Evolutionary conservation across 64 coral and sea anemone species (phyloP).

Genomic region (Porites lutea): DNA sequence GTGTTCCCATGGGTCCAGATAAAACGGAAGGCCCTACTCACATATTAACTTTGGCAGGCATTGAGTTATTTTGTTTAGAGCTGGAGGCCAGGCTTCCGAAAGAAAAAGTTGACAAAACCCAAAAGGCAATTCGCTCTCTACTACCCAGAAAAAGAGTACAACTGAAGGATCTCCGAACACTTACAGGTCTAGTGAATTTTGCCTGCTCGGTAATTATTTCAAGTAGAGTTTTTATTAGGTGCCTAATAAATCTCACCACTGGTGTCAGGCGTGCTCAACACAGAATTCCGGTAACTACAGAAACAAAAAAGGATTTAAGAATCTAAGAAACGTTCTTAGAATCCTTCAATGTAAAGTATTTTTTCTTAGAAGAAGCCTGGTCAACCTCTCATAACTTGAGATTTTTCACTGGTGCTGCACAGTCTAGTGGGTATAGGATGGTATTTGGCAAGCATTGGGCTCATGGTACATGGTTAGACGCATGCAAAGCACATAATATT

Average conservation of each 20-base stretch:
- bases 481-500: not conserved
- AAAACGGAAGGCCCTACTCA: constrained; percentile 18
- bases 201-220: not conserved
- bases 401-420: constrained; percentile 26
- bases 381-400: not conserved
- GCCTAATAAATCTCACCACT: constrained; percentile 2
- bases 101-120: constrained; percentile 13
- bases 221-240: not conserved
- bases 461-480: not conserved
- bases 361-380: constrained; percentile 28
- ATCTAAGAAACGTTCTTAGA: not conserved
- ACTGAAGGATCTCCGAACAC: not conserved
- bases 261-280: not conserved
- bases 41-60: constrained; percentile 15
- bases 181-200: constrained; percentile 24
- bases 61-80: constrained; percentile 12
- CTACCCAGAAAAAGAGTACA: not conserved
- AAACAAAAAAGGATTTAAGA: not conserved
- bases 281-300: not conserved
- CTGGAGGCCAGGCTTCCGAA: not conserved
- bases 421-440: not conserved
- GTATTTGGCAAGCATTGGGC: constrained; percentile 24
- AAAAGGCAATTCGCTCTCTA: not conserved
- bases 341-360: not conserved
- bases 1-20: not conserved